phyloP scores from a whole-genome alignment of 2,113 vertebrate species.

The Sclerurus mexicanus region DNA sequence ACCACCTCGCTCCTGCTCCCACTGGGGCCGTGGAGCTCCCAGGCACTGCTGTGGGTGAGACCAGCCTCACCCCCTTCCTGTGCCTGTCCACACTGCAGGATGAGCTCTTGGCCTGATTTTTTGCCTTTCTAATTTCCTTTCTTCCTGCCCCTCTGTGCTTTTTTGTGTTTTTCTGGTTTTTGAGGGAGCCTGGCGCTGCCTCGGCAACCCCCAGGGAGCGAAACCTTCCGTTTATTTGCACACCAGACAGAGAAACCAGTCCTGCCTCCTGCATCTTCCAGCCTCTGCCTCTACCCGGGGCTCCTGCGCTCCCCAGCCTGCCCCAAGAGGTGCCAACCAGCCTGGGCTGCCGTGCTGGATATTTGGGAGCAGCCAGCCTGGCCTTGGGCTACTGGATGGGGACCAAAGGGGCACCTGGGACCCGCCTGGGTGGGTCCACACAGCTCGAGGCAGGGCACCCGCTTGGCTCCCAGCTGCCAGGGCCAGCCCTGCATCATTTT shows the following conservation, averaged over 20 bases:
- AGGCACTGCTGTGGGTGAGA: accelerated
- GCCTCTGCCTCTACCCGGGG: not conserved
- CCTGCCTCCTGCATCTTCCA: slow-evolving; percentile 47
- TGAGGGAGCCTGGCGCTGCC: not conserved
- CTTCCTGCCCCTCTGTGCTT: not conserved
- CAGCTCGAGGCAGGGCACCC: not conserved
- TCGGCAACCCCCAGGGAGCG: not conserved
- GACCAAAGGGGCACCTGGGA: not conserved
- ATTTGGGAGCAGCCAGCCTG: slow-evolving; percentile 22
- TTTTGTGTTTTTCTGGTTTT: slow-evolving; percentile 39
- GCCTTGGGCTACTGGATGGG: slow-evolving; percentile 34
- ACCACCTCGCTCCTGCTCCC: accelerated
- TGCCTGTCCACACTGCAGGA: not conserved
- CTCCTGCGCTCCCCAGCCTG: not conserved
- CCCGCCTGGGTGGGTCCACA: not conserved
- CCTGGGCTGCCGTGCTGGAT: not conserved
- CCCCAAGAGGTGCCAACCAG: slow-evolving; percentile 39
- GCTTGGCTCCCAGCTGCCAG: not conserved
- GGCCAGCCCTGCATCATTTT: not conserved
- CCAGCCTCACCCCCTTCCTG: not conserved
- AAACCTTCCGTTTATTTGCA: slow-evolving; percentile 48
- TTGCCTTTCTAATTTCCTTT: slow-evolving; percentile 54
- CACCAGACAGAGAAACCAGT: slow-evolving; percentile 65
- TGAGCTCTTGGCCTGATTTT: slow-evolving; percentile 23
- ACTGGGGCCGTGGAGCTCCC: not conserved